A percentile compares a stretch with the other conserved stretches of the same genome.
phyloP scores from a whole-genome alignment of 2,113 vertebrate genomes.

The Rissa tridactyla region DNA sequence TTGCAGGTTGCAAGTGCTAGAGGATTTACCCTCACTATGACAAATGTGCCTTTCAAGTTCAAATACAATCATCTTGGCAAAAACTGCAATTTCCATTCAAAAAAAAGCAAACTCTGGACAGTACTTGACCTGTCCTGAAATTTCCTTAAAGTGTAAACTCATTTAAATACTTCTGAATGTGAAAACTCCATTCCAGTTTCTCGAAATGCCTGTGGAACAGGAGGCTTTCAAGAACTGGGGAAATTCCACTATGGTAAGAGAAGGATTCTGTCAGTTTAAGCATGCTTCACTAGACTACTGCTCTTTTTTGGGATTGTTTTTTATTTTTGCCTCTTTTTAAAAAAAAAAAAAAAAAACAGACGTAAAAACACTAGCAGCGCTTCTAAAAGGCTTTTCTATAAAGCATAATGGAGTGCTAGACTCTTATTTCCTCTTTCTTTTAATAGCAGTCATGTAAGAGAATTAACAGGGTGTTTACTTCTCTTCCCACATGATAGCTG shows the following conservation, averaged over 20 bases:
- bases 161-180: not conserved
- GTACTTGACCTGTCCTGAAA: not conserved
- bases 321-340: not conserved
- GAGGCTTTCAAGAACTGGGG: not conserved
- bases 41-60: not conserved
- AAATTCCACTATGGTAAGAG: not conserved
- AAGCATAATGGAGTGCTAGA: conserved; percentile 27
- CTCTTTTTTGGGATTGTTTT: not conserved
- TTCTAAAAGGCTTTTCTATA: conserved; percentile 6
- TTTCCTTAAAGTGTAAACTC: not conserved
- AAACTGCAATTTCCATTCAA: not conserved
- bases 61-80: not conserved
- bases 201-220: not conserved
- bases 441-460: conserved; percentile 47
- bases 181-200: not conserved
- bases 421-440: conserved; percentile 58
- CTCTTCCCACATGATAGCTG: conserved; percentile 52
- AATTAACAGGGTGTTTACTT: conserved; percentile 55
- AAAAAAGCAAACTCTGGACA: not conserved
- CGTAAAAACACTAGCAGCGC: not conserved
- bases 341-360: not conserved
- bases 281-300: not conserved
- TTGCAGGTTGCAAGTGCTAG: not conserved
- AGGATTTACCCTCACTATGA: not conserved
- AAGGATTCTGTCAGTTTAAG: not conserved